A percentile compares a stretch with the other conserved stretches of the same genome.
These are phyloP conservation scores for Drosophila kanekoi DNA, from an alignment of 2,888 invertebrate genomes.

Conservation along the genomic window DNA sequence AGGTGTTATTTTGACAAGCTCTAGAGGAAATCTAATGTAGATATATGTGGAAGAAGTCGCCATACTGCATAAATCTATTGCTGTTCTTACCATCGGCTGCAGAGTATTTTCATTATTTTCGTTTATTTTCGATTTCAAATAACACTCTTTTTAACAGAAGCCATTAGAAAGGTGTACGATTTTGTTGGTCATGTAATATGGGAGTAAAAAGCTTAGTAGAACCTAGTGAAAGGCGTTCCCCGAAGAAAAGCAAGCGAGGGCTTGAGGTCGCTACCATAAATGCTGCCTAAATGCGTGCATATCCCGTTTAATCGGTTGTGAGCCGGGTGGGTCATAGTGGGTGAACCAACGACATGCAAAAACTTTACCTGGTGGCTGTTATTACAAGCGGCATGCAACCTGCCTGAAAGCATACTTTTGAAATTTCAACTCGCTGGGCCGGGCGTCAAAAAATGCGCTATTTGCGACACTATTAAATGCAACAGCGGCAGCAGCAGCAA, in stretches of 20 bases:
- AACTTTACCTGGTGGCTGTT: conserved; percentile 15
- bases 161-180: too few relatives aligned
- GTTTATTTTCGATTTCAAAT: not conserved
- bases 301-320: conserved; percentile 32
- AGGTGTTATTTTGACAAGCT: too few relatives aligned
- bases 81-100: not conserved
- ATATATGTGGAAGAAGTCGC: too few relatives aligned
- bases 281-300: conserved; percentile 64
- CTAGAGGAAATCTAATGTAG: too few relatives aligned
- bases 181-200: too few relatives aligned
- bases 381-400: conserved; percentile 38
- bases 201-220: not conserved
- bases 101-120: not conserved
- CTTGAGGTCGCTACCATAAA: conserved; percentile 29
- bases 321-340: not conserved
- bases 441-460: conserved; percentile 66
- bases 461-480: conserved; percentile 69
- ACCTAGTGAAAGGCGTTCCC: conserved; percentile 1
- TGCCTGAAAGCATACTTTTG: conserved; percentile 26
- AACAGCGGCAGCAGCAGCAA: conserved; percentile 29
- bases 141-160: not conserved
- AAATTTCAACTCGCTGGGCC: conserved; percentile 13
- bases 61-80: too few relatives aligned
- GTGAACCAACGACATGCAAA: conserved; percentile 16
- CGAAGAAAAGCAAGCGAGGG: conserved; percentile 1